Evolutionary conservation across 2,113 vertebrate genomes (phyloP), one percentile per base, ranked within the genome.

Genomic region (Spizaetus ornatus): DNA sequence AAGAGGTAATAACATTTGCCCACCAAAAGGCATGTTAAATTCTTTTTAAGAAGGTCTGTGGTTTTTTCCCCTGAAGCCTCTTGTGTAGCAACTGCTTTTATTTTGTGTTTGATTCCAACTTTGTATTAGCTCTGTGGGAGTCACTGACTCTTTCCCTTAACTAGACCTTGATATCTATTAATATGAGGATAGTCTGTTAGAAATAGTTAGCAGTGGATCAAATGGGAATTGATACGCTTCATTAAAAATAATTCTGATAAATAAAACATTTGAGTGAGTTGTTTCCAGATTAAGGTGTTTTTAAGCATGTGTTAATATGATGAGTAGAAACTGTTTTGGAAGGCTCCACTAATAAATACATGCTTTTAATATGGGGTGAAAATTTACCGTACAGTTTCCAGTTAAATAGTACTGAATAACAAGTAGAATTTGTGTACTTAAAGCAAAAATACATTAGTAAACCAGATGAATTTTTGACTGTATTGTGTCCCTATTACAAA

Each of bases 401-500:
- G 73, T 76, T 85, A 96, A 90, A 92, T 77, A 74, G 55, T 90
- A 83, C 62, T 92, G 78, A 96, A 88, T 82, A 95, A 55, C 42
- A 90, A 73, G 78, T 93, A 91, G 72, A 78, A 45, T 81, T 96
- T 92, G 40, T 84, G 59, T 96, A 87, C 66, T 94, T 96, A 74
- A 56, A 97, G 88, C 96, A 96, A 97, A 95, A 95, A 96, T 81
- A 59, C 32, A 52, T 94, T 95, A 79, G 48, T 80, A 93, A 95
- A 82, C 40, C 40, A 91, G 80, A 20, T 74, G 53, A 95, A 87
- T 97, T 97, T 97, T 97, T 98, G 61, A 93, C 90, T 93, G 14
- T 62, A 55, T 94, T 95, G 34, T 97, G 74, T 97, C 66, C 63
- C 42, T 83, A 36, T 80, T 94, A 9, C 61, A 92, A 97, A 93